phyloP scores from a whole-genome alignment of 2,888 invertebrate species.

The Oscheius onirici region DNA sequence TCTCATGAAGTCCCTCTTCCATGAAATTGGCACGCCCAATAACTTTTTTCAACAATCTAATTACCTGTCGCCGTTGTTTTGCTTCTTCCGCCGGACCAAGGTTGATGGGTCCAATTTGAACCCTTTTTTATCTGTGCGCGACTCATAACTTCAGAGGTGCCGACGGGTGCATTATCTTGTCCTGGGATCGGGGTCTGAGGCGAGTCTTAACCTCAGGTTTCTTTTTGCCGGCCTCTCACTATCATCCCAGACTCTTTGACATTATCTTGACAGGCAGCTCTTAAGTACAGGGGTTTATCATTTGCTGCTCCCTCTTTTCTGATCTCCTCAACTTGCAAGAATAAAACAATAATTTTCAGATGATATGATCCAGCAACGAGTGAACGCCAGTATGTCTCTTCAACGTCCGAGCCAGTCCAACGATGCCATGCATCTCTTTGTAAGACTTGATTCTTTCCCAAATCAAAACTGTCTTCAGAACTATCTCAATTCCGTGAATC shows the following conservation, averaged over 20 bases:
- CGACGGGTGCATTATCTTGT: constrained; percentile 26
- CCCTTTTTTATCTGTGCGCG: constrained; percentile 31
- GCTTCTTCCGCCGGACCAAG: constrained; percentile 24
- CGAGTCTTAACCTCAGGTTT: constrained; percentile 10
- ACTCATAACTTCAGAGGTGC: constrained; percentile 32
- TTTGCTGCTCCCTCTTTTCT: constrained; percentile 4
- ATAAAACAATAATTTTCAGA: constrained; percentile 11
- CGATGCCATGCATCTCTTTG: constrained; percentile 8
- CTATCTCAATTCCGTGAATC: constrained; percentile 16
- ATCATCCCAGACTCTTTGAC: background rate
- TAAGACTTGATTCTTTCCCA: background rate
- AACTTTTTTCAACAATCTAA: background rate
- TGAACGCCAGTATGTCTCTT: constrained; percentile 17
- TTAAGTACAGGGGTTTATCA: constrained; percentile 20
- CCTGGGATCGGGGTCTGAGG: constrained; percentile 18
- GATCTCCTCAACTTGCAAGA: background rate
- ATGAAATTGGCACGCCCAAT: constrained; percentile 1
- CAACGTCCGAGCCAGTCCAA: background rate
- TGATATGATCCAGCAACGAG: constrained; percentile 25
- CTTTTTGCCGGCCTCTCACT: background rate
- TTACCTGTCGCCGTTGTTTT: constrained; percentile 13
- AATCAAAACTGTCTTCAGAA: background rate
- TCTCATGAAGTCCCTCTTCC: constrained; percentile 21
- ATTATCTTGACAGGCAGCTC: constrained; percentile 25
- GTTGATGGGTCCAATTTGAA: constrained; percentile 32